Evolutionary conservation across 2,888 invertebrate species (phyloP).

Genomic region (Pinctada fucata): DNA sequence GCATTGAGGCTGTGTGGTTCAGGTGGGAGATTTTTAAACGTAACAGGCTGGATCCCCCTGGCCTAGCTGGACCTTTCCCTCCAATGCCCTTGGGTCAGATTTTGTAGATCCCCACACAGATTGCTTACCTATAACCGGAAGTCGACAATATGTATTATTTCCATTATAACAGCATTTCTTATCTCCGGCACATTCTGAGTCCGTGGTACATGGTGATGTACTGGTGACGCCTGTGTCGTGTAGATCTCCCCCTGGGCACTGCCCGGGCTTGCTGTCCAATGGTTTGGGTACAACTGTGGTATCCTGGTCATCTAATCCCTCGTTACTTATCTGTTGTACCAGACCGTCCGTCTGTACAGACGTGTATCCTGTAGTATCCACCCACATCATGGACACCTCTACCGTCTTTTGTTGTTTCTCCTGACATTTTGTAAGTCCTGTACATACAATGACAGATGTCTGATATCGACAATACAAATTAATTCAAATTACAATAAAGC

Average conservation of each 20-base stretch:
- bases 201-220: slow-evolving; percentile 12
- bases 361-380: slow-evolving; percentile 21
- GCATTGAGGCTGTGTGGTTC: no score
- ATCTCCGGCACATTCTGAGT: slow-evolving; percentile 22
- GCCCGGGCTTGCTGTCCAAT: slow-evolving; percentile 8
- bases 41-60: no score
- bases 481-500: no score
- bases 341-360: not conserved
- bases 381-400: slow-evolving; percentile 3
- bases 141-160: slow-evolving; percentile 7
- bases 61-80: no score
- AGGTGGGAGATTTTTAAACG: no score
- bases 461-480: no score
- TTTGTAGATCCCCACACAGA: no score
- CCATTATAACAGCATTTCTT: slow-evolving; percentile 32
- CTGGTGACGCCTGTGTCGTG: not conserved
- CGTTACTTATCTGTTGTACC: not conserved
- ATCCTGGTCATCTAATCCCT: not conserved
- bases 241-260: slow-evolving; percentile 9
- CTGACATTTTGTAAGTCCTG: slow-evolving; percentile 28
- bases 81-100: no score
- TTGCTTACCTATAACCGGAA: slow-evolving; percentile 23
- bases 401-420: slow-evolving; percentile 5
- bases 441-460: not conserved
- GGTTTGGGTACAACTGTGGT: not conserved